These are phyloP conservation scores for Morone chrysops DNA, from an alignment of 2,113 vertebrate species.

Conservation along the genomic window DNA sequence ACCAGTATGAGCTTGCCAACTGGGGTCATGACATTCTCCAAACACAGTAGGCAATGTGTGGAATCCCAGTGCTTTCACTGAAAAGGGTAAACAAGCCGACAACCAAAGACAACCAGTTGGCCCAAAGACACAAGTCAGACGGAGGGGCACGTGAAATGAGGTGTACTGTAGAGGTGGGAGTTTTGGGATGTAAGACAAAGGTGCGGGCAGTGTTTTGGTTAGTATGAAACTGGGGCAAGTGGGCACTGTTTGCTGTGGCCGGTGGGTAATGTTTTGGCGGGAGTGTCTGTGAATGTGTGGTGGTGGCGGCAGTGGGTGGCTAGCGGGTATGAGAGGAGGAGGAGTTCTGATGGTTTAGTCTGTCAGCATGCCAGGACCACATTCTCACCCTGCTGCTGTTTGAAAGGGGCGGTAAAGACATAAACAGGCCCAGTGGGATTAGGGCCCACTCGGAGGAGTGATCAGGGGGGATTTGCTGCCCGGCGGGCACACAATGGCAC, in stretches of 20 bases:
- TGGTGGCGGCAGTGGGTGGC: not conserved
- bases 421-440: conserved; percentile 82
- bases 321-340: conserved; percentile 33
- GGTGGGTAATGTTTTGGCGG: conserved; percentile 58
- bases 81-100: conserved; percentile 72
- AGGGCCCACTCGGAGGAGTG: conserved; percentile 77
- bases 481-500: conserved; percentile 77
- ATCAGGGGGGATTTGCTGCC: conserved; percentile 84
- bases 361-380: conserved; percentile 75
- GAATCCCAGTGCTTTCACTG: conserved; percentile 69
- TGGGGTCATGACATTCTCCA: conserved; percentile 27
- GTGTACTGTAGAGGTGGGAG: not conserved
- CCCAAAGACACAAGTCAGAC: conserved; percentile 53
- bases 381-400: conserved; percentile 73
- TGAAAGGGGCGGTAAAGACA: conserved; percentile 77
- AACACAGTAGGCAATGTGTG: conserved; percentile 61
- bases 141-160: conserved; percentile 12
- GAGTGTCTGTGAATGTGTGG: conserved; percentile 37
- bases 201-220: conserved; percentile 45
- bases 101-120: conserved; percentile 58
- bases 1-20: conserved; percentile 60
- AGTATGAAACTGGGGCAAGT: conserved; percentile 50
- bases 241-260: conserved; percentile 20
- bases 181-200: conserved; percentile 42
- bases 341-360: conserved; percentile 57